Percentiles rank a stretch among this genome's conserved stretches.
These are phyloP conservation scores for Lottia scabra DNA, from an alignment of 2,888 invertebrate genomes.

Conservation along the genomic window DNA sequence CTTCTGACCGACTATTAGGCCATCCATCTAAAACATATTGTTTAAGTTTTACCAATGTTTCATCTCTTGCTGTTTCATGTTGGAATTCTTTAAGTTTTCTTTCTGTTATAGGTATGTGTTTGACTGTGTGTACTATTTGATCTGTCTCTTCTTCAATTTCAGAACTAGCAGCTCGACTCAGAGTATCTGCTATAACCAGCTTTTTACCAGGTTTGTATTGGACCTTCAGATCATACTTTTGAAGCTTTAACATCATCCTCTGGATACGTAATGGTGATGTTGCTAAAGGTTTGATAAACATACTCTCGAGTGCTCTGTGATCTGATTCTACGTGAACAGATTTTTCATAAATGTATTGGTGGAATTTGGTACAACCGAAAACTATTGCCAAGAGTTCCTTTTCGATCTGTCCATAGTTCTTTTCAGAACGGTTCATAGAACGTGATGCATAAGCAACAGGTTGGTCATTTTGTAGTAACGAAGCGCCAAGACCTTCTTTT, in stretches of 20 bases:
- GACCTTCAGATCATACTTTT: slow-evolving; percentile 31
- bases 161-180: slow-evolving; percentile 25
- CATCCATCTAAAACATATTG: slow-evolving; percentile 26
- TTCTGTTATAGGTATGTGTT: slow-evolving; percentile 19
- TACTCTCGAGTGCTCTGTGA: slow-evolving; percentile 37
- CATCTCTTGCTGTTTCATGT: slow-evolving; percentile 26
- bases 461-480: slow-evolving; percentile 32
- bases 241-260: slow-evolving; percentile 36
- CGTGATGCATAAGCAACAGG: slow-evolving; percentile 34
- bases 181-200: slow-evolving; percentile 23
- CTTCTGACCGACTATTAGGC: slow-evolving; percentile 14
- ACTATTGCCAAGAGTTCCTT: slow-evolving; percentile 39
- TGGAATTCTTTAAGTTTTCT: slow-evolving; percentile 16
- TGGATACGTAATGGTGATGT: slow-evolving; percentile 35
- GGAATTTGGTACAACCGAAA: slow-evolving; percentile 33
- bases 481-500: slow-evolving; percentile 35
- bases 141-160: slow-evolving; percentile 6
- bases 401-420: slow-evolving; percentile 41
- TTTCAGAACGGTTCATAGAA: slow-evolving; percentile 31
- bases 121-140: slow-evolving; percentile 15
- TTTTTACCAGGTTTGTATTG: slow-evolving; percentile 30
- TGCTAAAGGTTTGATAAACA: slow-evolving; percentile 32
- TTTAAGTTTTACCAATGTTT: slow-evolving; percentile 17
- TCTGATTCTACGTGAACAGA: slow-evolving; percentile 29
- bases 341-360: slow-evolving; percentile 35